phyloP scores from a whole-genome alignment of 1,140 invertebrate genomes.

The Contarinia nasturtii region DNA sequence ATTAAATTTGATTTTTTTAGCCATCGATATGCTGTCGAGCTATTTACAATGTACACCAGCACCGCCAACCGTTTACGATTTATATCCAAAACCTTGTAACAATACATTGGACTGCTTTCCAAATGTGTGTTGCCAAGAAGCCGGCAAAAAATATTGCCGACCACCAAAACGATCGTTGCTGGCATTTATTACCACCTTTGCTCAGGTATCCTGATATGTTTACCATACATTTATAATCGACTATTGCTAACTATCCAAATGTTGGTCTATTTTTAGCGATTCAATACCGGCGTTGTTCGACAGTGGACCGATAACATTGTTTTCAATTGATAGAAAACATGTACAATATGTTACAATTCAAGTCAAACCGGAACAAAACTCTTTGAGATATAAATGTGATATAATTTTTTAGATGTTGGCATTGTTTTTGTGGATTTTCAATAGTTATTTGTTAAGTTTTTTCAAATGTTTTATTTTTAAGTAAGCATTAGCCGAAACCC shows the following conservation, averaged over 20 bases:
- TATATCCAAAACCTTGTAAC: conserved; percentile 43
- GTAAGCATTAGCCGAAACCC: too few species aligned
- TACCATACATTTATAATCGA: too few species aligned
- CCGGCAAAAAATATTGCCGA: conserved; percentile 40
- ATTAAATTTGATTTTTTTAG: conserved; percentile 18
- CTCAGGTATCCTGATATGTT: too few species aligned
- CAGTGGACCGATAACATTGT: conserved; percentile 21
- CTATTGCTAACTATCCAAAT: too few species aligned
- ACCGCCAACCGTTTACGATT: conserved; percentile 36
- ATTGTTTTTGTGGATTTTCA: neutral
- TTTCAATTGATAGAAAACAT: conserved; percentile 13
- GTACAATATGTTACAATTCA: neutral
- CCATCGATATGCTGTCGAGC: conserved; percentile 33
- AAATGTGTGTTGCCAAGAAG: conserved; percentile 53
- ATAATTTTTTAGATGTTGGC: too few species aligned
- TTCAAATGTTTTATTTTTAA: too few species aligned
- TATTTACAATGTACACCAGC: conserved; percentile 52
- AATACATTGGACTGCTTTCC: conserved; percentile 51
- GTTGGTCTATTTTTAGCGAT: neutral
- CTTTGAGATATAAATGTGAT: too few species aligned
- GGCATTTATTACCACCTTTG: conserved; percentile 35
- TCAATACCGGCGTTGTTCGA: conserved; percentile 22
- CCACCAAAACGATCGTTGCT: conserved; percentile 45
- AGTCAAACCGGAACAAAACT: neutral
- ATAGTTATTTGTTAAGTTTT: too few species aligned